Conservation (phyloP, 2,888 invertebrate species). For the Rhorus exstirpatorius region DNA sequence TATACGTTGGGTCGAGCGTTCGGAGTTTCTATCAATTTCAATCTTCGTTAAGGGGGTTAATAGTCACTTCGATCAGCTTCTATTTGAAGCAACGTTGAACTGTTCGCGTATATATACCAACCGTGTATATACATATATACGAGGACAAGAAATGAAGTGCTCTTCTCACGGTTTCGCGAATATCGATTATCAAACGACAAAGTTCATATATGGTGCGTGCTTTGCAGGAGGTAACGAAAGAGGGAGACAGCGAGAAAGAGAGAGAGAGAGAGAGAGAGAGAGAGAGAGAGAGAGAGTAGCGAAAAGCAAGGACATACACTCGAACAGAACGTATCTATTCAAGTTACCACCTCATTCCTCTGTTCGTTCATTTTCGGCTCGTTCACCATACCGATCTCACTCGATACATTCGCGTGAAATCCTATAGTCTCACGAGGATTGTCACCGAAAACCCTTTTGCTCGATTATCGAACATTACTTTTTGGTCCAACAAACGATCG, state of each 20-base stretch:
- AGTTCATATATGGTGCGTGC: not conserved
- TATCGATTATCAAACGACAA: slow-evolving; percentile 59
- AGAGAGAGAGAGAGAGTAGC: not conserved
- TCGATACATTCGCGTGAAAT: slow-evolving; percentile 25
- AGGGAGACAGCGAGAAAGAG: too few relatives aligned
- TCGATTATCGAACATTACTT: not conserved
- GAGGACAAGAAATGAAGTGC: slow-evolving; percentile 38
- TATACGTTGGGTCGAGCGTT: not conserved
- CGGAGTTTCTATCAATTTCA: slow-evolving; percentile 23
- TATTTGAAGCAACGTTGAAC: slow-evolving; percentile 19
- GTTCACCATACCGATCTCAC: slow-evolving; percentile 15
- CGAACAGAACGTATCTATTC: slow-evolving; percentile 23
- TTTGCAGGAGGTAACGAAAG: too few relatives aligned
- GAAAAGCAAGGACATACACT: slow-evolving; percentile 37
- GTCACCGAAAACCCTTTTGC: slow-evolving; percentile 32
- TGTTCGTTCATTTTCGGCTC: slow-evolving; percentile 49
- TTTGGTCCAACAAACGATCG: slow-evolving; percentile 36
- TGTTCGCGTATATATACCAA: slow-evolving; percentile 4
- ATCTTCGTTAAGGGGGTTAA: slow-evolving; percentile 38
- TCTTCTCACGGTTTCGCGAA: slow-evolving; percentile 49
- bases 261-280: too few relatives aligned
- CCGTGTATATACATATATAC: too few relatives aligned
- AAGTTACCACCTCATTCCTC: slow-evolving; percentile 49
- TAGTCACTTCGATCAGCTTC: slow-evolving; percentile 30
- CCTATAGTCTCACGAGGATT: slow-evolving; percentile 10